These are phyloP conservation scores for Tetropium fuscum DNA, from an alignment of 2,888 invertebrate genomes.

Conservation along the genomic window DNA sequence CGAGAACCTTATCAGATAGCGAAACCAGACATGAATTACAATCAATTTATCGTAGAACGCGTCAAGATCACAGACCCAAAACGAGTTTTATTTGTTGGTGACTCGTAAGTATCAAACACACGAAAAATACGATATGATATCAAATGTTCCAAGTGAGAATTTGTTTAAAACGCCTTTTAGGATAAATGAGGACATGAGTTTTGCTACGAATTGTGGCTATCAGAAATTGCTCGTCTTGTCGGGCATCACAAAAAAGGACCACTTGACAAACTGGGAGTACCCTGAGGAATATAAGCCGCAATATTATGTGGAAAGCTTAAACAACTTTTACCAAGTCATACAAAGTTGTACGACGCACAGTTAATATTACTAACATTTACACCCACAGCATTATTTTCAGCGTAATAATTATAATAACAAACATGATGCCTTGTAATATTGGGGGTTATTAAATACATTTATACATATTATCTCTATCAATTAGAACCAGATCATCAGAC, in stretches of 20 bases:
- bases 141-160: too few species aligned
- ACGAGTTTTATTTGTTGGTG: conserved; percentile 85
- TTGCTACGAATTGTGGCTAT: conserved; percentile 79
- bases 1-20: conserved; percentile 64
- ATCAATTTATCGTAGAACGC: conserved; percentile 68
- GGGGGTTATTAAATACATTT: too few species aligned
- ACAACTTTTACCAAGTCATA: conserved; percentile 39
- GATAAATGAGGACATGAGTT: conserved; percentile 74
- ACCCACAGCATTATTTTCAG: too few species aligned
- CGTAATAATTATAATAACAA: too few species aligned
- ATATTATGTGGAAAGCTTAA: conserved; percentile 63
- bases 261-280: conserved; percentile 56
- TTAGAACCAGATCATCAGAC: too few species aligned
- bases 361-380: too few species aligned
- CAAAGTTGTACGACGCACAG: conserved; percentile 5
- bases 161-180: too few species aligned
- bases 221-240: conserved; percentile 81
- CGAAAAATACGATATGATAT: too few species aligned
- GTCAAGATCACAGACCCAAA: conserved; percentile 73
- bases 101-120: conserved; percentile 78
- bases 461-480: too few species aligned
- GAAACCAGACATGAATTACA: conserved; percentile 68
- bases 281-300: conserved; percentile 68
- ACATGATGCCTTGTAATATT: too few species aligned
- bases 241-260: conserved; percentile 64